A percentile compares a stretch with the other conserved stretches of the same genome.
These are phyloP conservation scores for Zygogramma bicolorata DNA, from an alignment of 2,888 invertebrate genomes.

Conservation along the genomic window DNA sequence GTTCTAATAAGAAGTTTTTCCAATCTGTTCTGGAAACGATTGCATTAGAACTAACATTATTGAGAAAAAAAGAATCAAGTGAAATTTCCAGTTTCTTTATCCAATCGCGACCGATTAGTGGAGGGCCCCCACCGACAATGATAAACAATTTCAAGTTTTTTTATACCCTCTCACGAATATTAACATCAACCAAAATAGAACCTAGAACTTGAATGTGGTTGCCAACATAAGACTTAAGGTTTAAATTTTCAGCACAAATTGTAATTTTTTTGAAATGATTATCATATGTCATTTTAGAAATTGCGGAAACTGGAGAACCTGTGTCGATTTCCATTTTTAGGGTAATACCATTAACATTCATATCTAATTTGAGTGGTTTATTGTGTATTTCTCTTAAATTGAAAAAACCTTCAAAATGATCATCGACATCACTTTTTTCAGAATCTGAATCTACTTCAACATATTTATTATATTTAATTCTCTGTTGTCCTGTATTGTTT, in stretches of 20 bases:
- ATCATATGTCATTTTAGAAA: constrained; percentile 8
- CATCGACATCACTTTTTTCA: constrained; percentile 3
- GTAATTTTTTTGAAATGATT: neutral
- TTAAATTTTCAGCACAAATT: constrained; percentile 4
- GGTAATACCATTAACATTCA: neutral
- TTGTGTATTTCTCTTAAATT: neutral
- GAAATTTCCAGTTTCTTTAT: constrained; percentile 10
- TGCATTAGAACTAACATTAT: neutral
- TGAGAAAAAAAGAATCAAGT: constrained; percentile 1
- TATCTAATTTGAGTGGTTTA: neutral
- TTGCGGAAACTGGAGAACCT: constrained; percentile 11
- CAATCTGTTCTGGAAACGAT: neutral
- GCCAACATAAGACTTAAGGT: constrained; percentile 8
- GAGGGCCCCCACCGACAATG: neutral
- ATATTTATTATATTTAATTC: constrained; percentile 12
- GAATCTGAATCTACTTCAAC: constrained; percentile 4
- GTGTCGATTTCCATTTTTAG: constrained; percentile 17
- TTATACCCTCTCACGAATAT: neutral
- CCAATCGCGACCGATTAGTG: constrained; percentile 21
- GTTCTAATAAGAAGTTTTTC: neutral
- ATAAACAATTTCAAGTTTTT: constrained; percentile 7
- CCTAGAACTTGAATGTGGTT: constrained; percentile 11
- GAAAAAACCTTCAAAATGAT: neutral
- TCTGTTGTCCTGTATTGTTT: neutral
- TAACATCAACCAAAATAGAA: constrained; percentile 13